Evolutionary conservation across 1,140 invertebrate genomes (phyloP), one percentile per base, ranked within the genome.

Genomic region (Thaumatotibia leucotreta): DNA sequence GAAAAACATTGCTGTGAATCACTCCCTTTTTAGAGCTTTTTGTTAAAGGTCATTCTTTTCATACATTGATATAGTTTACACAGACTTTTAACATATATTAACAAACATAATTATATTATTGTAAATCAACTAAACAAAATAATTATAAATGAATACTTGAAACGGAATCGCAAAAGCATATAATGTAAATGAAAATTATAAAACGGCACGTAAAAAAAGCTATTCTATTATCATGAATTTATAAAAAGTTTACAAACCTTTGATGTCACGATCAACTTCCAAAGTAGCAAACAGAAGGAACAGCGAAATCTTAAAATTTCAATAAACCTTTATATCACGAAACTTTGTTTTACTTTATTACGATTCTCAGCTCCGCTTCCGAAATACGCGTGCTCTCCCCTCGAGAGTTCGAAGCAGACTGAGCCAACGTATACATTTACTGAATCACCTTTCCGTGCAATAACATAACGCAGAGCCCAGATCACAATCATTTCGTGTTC

Each of bases 301-400:
- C 61, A 45, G 58, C 52, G 32, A 61, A 65, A 65, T 70, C 68
- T 74, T 66, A 70, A 67, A 32, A 64, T 67, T 66, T 75, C 65
- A 49, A 70, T 65, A 52, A 73, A 70, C 68, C 67, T 73, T 68
- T 65, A 58, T 71, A 61, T 76, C 77, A 82, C 84, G 66, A 84
- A 85, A 84, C 76, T 84, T 84, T 82, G 52, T 77, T 61, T 32
- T 69, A 68, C 65, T 17, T 52, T 58, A 62, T 76, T 74, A 78
- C 84, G 80, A 79, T 64, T 67, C 65, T 77, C 66, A 52, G 14
- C 64, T 35, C 49, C 32, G 31, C 32, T 68, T 65, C 66, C 65
- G 35, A 5, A 23, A 54, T 67, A 64, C 63, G 73, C 77, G 75
- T 76, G 65, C 68, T 63, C 32, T 69, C 65, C 64, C 50, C 49